Evolutionary conservation across 23 tunicate species (phyloP).

Genomic region (Clavelina lepadiformis): DNA sequence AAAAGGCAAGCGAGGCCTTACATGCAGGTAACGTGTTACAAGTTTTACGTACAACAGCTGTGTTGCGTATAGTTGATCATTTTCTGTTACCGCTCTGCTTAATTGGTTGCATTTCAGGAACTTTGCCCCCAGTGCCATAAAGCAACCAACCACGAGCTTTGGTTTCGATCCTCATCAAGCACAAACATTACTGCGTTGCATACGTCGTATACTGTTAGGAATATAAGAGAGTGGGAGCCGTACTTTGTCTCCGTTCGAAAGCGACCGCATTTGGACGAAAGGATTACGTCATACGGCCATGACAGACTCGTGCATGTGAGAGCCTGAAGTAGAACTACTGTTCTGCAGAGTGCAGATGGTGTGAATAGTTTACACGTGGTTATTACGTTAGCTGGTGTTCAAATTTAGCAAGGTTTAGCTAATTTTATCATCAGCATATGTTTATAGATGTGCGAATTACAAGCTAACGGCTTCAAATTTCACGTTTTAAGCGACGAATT

Average conservation of each 20-base stretch:
- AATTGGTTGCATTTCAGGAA: slow-evolving; percentile 42
- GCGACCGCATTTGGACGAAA: slow-evolving; percentile 72
- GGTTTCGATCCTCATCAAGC: slow-evolving; percentile 20
- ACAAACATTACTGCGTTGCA: slow-evolving; percentile 6
- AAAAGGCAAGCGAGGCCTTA: slow-evolving; percentile 53
- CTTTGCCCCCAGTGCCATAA: slow-evolving; percentile 65
- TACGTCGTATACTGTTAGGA: slow-evolving; percentile 35
- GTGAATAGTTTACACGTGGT: neutral
- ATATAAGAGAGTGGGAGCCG: slow-evolving; percentile 76
- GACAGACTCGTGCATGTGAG: slow-evolving; percentile 78
- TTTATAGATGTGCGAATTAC: slow-evolving; percentile 70
- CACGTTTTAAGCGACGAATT: slow-evolving; percentile 53
- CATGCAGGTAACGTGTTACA: slow-evolving; percentile 41
- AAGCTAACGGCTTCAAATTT: slow-evolving; percentile 52
- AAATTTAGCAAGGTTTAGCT: neutral
- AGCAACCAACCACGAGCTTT: slow-evolving; percentile 60
- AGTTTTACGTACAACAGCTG: too few species aligned
- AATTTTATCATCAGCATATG: too few species aligned
- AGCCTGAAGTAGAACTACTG: neutral
- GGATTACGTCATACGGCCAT: slow-evolving; percentile 43
- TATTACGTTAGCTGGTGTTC: neutral
- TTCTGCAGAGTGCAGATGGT: too few species aligned
- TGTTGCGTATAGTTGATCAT: neutral
- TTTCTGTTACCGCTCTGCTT: neutral
- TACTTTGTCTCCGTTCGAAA: slow-evolving; percentile 58